Evolutionary conservation across 2,113 vertebrate species (phyloP).

Genomic region (Aegithalos caudatus): DNA sequence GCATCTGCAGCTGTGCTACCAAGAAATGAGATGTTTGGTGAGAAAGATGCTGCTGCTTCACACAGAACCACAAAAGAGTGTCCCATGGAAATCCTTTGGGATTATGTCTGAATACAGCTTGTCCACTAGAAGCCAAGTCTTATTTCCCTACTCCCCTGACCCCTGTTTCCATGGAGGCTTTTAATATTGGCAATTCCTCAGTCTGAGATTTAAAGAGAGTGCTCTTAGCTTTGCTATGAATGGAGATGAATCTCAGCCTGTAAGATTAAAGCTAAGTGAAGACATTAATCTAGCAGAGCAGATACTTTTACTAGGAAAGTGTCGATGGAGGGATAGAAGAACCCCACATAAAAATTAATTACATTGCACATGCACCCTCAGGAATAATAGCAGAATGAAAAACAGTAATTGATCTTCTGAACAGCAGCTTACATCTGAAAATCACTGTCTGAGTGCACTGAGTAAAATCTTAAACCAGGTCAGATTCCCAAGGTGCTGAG

Average conservation of each 20-base stretch:
- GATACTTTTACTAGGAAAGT: background rate
- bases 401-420: constrained; percentile 18
- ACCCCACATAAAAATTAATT: constrained; percentile 51
- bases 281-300: background rate
- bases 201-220: background rate
- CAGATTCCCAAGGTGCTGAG: background rate
- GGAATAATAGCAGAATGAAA: constrained; percentile 12
- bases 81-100: background rate
- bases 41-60: background rate
- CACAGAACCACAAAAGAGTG: background rate
- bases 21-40: background rate
- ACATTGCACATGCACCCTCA: constrained; percentile 23
- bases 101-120: background rate
- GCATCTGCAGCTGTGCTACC: background rate
- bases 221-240: background rate
- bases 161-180: background rate
- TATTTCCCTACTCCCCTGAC: background rate
- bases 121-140: background rate
- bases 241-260: background rate
- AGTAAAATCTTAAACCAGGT: constrained; percentile 30
- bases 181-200: background rate
- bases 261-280: constrained; percentile 18
- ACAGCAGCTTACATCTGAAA: background rate
- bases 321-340: background rate
- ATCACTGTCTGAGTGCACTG: background rate